Evolutionary conservation across 2,797 vertebrate genomes (phyloP).

Genomic region (Heliangelus exortis): DNA sequence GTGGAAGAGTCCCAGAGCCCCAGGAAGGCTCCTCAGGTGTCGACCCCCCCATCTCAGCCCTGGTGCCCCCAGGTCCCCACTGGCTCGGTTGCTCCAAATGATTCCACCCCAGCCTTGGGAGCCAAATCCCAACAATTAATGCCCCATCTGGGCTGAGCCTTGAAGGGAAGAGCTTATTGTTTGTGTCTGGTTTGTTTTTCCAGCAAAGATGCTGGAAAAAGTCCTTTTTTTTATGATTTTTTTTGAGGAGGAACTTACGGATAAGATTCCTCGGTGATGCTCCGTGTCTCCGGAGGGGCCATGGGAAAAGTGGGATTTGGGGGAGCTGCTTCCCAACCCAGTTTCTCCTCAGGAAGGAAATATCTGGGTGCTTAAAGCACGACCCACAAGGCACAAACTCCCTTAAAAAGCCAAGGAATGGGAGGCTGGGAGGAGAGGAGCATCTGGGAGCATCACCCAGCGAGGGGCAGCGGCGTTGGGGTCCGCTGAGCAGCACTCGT

Average conservation of each 20-base stretch:
- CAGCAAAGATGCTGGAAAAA: background rate
- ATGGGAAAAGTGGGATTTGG: too few relatives aligned
- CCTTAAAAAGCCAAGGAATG: background rate
- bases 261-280: background rate
- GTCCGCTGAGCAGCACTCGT: conserved; percentile 38
- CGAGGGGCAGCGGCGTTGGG: conserved; percentile 2
- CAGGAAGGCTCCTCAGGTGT: background rate
- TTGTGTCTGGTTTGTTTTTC: background rate
- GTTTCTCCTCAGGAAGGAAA: background rate
- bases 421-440: background rate
- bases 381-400: background rate
- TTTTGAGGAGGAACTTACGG: background rate
- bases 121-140: background rate
- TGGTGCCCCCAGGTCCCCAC: too few relatives aligned
- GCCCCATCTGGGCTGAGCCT: background rate
- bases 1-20: background rate
- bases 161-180: background rate
- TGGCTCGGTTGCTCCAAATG: background rate
- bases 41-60: background rate
- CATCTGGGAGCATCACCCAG: conserved; percentile 46
- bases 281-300: background rate
- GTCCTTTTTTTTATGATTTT: background rate
- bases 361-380: fast-evolving
- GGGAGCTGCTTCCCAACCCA: background rate
- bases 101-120: background rate